These are phyloP conservation scores for Tanypteryx hageni DNA, from an alignment of 2,888 invertebrate genomes.

Conservation along the genomic window DNA sequence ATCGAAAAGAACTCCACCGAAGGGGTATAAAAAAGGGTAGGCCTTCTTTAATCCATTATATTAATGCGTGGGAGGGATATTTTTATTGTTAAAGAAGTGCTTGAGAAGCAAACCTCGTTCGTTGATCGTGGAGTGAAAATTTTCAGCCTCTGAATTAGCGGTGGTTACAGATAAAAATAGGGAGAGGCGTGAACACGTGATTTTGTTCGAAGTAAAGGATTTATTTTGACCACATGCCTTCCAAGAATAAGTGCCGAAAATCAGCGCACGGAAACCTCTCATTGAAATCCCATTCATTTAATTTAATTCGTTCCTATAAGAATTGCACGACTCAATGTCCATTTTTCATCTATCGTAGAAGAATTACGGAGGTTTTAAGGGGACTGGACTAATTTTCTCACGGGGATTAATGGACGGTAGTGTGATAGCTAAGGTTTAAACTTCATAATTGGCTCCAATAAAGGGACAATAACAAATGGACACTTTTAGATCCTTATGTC, in stretches of 20 bases:
- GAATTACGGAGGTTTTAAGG: too few relatives aligned
- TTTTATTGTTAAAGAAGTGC: background rate
- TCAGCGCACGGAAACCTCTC: too few relatives aligned
- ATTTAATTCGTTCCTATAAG: too few relatives aligned
- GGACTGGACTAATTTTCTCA: too few relatives aligned
- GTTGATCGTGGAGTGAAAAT: slow-evolving; percentile 39
- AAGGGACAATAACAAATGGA: too few relatives aligned
- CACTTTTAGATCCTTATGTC: too few relatives aligned
- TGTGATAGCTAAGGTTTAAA: too few relatives aligned
- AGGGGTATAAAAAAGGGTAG: slow-evolving; percentile 12
- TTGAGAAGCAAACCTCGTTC: slow-evolving; percentile 1
- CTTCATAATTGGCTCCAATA: too few relatives aligned
- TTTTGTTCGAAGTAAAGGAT: background rate
- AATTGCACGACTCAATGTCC: too few relatives aligned
- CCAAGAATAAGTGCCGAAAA: background rate
- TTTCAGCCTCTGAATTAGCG: slow-evolving; percentile 12
- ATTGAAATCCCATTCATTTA: too few relatives aligned
- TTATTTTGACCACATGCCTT: background rate
- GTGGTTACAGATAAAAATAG: background rate
- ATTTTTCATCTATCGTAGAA: too few relatives aligned
- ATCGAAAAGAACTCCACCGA: background rate
- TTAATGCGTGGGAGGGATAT: slow-evolving; percentile 51
- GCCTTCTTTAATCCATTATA: slow-evolving; percentile 53
- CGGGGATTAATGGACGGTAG: too few relatives aligned
- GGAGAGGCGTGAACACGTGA: background rate